phyloP scores from a whole-genome alignment of 2,888 invertebrate genomes.

The Teinopalpus imperialis region DNA sequence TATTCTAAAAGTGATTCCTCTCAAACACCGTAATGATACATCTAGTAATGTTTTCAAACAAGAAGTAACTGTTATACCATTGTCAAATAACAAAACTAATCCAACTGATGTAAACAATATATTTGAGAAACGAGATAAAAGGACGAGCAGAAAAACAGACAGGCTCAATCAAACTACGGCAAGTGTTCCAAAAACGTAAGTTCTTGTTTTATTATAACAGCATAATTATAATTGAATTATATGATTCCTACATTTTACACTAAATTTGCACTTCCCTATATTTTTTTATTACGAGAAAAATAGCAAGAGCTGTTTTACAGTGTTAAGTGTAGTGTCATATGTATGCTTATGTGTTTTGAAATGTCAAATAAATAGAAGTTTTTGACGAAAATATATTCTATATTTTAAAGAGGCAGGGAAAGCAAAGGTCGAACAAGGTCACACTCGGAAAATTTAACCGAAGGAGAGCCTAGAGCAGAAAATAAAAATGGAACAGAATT shows the following conservation, averaged over 20 bases:
- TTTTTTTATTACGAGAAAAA: too few relatives aligned
- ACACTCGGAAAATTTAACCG: conserved; percentile 40
- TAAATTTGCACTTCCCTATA: too few relatives aligned
- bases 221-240: too few relatives aligned
- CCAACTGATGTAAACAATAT: conserved; percentile 65
- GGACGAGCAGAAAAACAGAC: conserved; percentile 76
- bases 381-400: too few relatives aligned
- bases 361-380: too few relatives aligned
- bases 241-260: too few relatives aligned
- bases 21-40: conserved; percentile 40
- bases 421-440: conserved; percentile 64
- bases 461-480: conserved; percentile 40
- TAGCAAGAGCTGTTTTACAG: too few relatives aligned
- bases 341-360: too few relatives aligned
- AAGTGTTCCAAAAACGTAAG: conserved; percentile 76
- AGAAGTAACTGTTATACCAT: conserved; percentile 60
- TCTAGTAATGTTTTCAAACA: conserved; percentile 35
- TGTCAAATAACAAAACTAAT: conserved; percentile 64
- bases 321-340: too few relatives aligned
- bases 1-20: conserved; percentile 63
- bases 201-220: too few relatives aligned
- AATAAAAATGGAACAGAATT: conserved; percentile 40
- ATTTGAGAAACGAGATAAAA: conserved; percentile 69
- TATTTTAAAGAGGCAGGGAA: conserved; percentile 61
- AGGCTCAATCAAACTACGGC: conserved; percentile 76